Conservation (phyloP, 2,113 vertebrate species). For the Condylura cristata region DNA sequence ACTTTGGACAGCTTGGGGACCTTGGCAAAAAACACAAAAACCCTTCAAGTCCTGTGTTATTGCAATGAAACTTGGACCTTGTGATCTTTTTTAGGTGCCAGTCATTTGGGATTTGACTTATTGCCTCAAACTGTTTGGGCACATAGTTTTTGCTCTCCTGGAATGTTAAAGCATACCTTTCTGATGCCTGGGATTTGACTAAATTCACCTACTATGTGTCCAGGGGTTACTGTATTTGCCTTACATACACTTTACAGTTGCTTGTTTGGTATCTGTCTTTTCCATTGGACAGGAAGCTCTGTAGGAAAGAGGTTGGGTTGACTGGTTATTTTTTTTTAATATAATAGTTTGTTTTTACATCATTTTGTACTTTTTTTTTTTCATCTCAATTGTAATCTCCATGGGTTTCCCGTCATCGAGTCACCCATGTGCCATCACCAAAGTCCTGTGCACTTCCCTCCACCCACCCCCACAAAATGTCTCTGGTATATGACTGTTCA, state of each 20-base stretch:
- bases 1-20: neutral
- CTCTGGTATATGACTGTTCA: too few species aligned
- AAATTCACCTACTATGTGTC: neutral
- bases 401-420: too few species aligned
- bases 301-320: neutral
- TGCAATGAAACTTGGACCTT: neutral
- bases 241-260: neutral
- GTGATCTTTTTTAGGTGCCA: neutral
- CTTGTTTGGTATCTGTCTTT: neutral
- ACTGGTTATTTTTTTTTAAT: too few species aligned
- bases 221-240: neutral
- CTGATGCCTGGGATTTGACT: neutral
- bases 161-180: neutral
- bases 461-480: too few species aligned
- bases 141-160: neutral
- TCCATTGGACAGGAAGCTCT: neutral
- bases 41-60: neutral
- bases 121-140: neutral
- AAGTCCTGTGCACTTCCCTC: too few species aligned
- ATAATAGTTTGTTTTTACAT: too few species aligned
- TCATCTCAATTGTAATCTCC: too few species aligned
- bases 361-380: too few species aligned
- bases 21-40: neutral
- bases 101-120: neutral
- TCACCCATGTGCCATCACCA: too few species aligned